Conservation (phyloP, 2,113 vertebrate species). For the Poeciliopsis retropinna region DNA sequence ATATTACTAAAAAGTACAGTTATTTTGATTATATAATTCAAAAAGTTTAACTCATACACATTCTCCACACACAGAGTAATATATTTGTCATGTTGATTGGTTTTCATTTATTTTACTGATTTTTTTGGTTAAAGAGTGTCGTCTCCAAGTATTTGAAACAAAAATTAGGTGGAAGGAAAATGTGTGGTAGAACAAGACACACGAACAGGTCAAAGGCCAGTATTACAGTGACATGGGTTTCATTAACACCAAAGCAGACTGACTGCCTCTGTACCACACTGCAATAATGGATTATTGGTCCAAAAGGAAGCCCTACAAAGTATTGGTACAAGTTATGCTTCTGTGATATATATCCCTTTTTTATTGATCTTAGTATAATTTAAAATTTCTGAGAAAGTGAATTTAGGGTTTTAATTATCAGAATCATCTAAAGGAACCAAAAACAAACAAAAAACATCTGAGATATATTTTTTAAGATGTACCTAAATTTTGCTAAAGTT, state of each 20-base stretch:
- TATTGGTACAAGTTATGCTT: not conserved
- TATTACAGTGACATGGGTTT: not conserved
- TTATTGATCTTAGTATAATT: not conserved
- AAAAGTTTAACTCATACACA: no score
- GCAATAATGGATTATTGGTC: not conserved
- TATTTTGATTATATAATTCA: no score
- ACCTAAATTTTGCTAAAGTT: not conserved
- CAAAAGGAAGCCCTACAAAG: not conserved
- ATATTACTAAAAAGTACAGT: no score
- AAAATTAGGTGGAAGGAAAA: not conserved
- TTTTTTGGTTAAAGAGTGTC: not conserved
- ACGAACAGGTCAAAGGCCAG: not conserved
- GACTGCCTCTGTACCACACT: not conserved
- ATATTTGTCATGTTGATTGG: not conserved
- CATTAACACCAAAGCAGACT: not conserved
- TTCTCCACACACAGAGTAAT: not conserved
- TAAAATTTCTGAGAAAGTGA: not conserved
- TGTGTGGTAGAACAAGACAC: not conserved
- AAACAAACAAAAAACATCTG: not conserved
- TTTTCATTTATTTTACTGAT: not conserved
- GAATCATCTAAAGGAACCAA: not conserved
- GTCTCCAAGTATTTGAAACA: no score
- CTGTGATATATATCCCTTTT: not conserved
- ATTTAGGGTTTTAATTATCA: not conserved
- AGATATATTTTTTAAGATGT: not conserved